Conservation (phyloP, 2,113 vertebrate genomes). For the Lepus europaeus region DNA sequence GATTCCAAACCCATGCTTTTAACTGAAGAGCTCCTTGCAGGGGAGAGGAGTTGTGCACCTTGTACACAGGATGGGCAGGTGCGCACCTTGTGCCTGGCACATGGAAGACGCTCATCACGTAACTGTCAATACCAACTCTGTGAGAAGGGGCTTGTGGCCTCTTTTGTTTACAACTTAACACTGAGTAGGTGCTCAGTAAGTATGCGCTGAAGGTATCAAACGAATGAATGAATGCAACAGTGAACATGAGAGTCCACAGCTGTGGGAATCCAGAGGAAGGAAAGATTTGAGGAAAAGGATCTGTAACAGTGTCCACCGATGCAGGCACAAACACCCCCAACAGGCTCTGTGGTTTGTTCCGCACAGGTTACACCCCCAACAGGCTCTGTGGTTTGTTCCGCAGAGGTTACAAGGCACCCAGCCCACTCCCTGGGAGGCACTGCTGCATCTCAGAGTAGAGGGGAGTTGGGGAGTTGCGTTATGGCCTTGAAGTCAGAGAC, state of each 20-base stretch:
- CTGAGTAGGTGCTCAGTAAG: background rate
- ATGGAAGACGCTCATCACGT: rapidly evolving
- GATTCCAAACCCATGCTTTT: background rate
- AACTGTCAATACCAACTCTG: background rate
- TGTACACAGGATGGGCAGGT: background rate
- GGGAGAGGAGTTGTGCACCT: background rate
- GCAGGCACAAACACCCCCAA: background rate
- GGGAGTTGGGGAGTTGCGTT: background rate
- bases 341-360: background rate
- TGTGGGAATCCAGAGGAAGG: background rate
- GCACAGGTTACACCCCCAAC: background rate
- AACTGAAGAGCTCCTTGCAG: background rate
- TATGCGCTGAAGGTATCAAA: background rate
- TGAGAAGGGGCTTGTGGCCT: background rate
- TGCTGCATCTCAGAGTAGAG: rapidly evolving
- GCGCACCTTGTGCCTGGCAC: background rate
- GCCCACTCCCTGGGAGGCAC: background rate
- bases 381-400: background rate
- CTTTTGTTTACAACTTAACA: background rate
- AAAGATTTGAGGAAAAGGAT: background rate
- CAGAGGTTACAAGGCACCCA: background rate
- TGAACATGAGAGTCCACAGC: background rate
- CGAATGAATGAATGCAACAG: too few species aligned
- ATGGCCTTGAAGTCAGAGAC: background rate
- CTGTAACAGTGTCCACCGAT: background rate